Conservation (phyloP, 2,888 invertebrate species). For the Thymelicus lineola region DNA sequence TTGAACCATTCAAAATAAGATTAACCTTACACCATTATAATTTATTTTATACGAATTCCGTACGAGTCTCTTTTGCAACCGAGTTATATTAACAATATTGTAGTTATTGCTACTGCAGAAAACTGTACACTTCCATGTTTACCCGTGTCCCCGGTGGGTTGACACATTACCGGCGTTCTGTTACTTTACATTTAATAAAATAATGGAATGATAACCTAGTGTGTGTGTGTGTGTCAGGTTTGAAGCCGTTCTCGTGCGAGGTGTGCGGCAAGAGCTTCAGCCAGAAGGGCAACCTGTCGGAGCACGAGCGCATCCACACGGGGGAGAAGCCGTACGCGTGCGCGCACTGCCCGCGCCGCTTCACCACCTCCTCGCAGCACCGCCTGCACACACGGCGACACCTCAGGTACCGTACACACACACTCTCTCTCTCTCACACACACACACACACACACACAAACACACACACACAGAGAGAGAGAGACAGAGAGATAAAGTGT, state of each 20-base stretch:
- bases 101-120: too few relatives aligned
- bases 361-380: slow-evolving; percentile 90
- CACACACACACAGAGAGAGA: too few relatives aligned
- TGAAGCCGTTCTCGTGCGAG: slow-evolving; percentile 88
- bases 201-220: too few relatives aligned
- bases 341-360: slow-evolving; percentile 86
- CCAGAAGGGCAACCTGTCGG: slow-evolving; percentile 91
- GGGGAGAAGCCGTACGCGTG: slow-evolving; percentile 92
- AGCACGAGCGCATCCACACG: slow-evolving; percentile 91
- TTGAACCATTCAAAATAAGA: too few relatives aligned
- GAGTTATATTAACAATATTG: too few relatives aligned
- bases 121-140: too few relatives aligned
- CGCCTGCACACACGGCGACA: slow-evolving; percentile 87
- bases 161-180: too few relatives aligned
- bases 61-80: too few relatives aligned
- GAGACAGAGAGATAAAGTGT: too few relatives aligned
- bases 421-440: background rate
- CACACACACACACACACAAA: background rate
- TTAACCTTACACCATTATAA: slow-evolving; percentile 13
- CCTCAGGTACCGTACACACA: slow-evolving; percentile 24
- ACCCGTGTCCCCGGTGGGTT: too few relatives aligned
- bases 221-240: slow-evolving; percentile 54
- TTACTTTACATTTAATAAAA: too few relatives aligned
- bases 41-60: too few relatives aligned
- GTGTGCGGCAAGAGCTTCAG: slow-evolving; percentile 90